Percentiles rank a stretch among this genome's conserved stretches.
Conservation (phyloP, 2,113 vertebrate species). For the Dolichallabes microphthalmus region DNA sequence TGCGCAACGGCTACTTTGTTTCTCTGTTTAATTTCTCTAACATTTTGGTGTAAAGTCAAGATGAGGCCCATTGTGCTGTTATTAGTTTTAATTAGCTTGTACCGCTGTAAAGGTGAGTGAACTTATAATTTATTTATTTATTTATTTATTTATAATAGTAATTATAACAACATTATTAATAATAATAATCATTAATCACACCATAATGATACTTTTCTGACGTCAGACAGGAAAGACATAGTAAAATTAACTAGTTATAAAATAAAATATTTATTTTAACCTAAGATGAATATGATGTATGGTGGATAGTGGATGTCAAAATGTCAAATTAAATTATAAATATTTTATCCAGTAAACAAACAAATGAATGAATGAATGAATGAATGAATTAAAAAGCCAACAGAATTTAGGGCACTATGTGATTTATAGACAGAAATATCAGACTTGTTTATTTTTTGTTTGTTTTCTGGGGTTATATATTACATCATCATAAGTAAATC, state of each 20-base stretch:
- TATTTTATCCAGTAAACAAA: not conserved
- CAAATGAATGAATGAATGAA: not conserved
- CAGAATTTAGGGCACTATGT: not conserved
- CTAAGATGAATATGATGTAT: not conserved
- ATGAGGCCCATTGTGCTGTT: not conserved
- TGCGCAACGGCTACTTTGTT: too few species aligned
- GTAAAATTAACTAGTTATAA: too few species aligned
- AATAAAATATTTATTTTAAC: not conserved
- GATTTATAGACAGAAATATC: not conserved
- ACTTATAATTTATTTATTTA: too few species aligned
- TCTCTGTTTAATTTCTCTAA: too few species aligned
- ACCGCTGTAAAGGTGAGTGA: slow-evolving; percentile 2
- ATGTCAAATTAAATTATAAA: not conserved
- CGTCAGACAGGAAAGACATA: too few species aligned
- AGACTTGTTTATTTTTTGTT: not conserved
- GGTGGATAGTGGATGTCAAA: not conserved
- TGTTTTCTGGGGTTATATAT: not conserved
- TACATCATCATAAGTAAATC: not conserved
- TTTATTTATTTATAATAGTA: not conserved
- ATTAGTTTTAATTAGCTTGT: not conserved
- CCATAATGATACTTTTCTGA: not conserved
- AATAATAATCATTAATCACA: too few species aligned
- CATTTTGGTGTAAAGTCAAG: not conserved
- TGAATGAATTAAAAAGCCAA: not conserved
- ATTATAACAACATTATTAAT: not conserved